Conservation (phyloP, 2,797 vertebrate genomes). For the Carduelis carduelis region DNA sequence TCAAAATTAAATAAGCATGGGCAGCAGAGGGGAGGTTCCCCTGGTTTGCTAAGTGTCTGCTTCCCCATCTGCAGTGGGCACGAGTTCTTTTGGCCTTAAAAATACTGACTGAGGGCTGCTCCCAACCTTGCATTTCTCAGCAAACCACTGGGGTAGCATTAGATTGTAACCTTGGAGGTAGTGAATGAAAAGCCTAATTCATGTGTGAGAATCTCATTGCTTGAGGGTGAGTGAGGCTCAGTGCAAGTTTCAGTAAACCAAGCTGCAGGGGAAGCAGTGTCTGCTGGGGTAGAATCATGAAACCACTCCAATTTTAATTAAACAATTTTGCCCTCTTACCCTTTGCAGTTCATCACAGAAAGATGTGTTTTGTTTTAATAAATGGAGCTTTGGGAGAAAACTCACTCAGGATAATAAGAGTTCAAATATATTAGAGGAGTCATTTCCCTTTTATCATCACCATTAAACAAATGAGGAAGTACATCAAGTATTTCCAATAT, state of each 20-base stretch:
- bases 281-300: neutral
- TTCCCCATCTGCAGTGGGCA: neutral
- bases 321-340: constrained; percentile 27
- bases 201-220: constrained; percentile 65
- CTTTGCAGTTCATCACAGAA: constrained; percentile 58
- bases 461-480: constrained; percentile 60
- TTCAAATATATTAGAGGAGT: constrained; percentile 61
- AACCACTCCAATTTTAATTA: constrained; percentile 57
- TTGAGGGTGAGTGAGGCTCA: constrained; percentile 55
- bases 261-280: constrained; percentile 14
- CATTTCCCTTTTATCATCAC: constrained; percentile 54
- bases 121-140: neutral
- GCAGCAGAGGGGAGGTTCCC: neutral
- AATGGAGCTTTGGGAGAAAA: constrained; percentile 52
- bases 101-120: neutral
- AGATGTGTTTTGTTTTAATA: constrained; percentile 71
- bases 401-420: constrained; percentile 56
- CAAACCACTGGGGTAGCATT: neutral
- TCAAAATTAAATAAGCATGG: neutral
- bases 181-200: constrained; percentile 60
- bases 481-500: constrained; percentile 41
- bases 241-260: constrained; percentile 52
- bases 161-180: constrained; percentile 32
- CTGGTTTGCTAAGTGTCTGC: neutral
- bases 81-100: neutral